A percentile compares a stretch with the other conserved stretches of the same genome.
These are phyloP conservation scores for Mormyrus iriodes DNA, from an alignment of 2,113 vertebrate species.

Conservation along the genomic window DNA sequence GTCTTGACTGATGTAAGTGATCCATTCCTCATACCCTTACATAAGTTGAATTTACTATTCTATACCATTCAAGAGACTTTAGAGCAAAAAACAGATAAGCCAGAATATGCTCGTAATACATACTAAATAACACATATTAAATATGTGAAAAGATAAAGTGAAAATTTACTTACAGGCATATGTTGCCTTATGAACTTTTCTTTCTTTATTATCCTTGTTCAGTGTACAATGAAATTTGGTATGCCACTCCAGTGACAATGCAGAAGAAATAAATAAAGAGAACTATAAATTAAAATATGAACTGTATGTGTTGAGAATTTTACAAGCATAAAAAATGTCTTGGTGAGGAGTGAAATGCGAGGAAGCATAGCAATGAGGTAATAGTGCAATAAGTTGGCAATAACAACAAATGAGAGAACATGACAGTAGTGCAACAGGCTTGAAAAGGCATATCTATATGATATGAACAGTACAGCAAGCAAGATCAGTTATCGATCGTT, in stretches of 20 bases:
- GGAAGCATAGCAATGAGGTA: not conserved
- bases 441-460: not conserved
- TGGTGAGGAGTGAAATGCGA: not conserved
- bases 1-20: not conserved
- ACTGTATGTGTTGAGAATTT: not conserved
- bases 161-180: not conserved
- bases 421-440: not conserved
- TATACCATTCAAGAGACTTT: not conserved
- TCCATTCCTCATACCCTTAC: not conserved
- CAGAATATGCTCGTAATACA: not conserved
- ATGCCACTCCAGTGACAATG: not conserved
- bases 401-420: not conserved
- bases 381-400: not conserved
- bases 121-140: not conserved
- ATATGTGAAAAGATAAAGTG: not conserved
- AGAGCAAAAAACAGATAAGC: not conserved
- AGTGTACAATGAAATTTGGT: not conserved
- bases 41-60: not conserved
- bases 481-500: not conserved
- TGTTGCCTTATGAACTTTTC: not conserved
- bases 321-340: not conserved
- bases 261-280: not conserved
- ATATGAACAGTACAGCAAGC: not conserved
- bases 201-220: not conserved
- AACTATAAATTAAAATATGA: not conserved